These are phyloP conservation scores for Eriosoma lanigerum DNA, from an alignment of 1,140 invertebrate genomes.

Conservation along the genomic window DNA sequence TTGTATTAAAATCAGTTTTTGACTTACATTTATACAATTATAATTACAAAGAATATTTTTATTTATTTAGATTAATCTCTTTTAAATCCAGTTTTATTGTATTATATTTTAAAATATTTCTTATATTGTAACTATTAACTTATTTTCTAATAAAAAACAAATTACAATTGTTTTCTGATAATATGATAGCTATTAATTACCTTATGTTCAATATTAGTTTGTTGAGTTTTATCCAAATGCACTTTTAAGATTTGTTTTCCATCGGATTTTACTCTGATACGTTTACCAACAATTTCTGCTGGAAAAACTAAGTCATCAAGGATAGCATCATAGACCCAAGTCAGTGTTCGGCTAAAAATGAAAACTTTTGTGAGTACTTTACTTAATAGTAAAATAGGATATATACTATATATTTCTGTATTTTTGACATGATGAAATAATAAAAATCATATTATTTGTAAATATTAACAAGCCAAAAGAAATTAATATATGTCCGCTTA, in stretches of 20 bases:
- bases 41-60: no score
- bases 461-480: background rate
- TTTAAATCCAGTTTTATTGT: no score
- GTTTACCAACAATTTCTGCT: slow-evolving; percentile 98
- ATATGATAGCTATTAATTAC: no score
- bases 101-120: no score
- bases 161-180: no score
- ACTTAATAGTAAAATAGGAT: background rate
- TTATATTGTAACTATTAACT: no score
- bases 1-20: no score
- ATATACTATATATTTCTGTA: background rate
- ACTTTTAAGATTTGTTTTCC: slow-evolving; percentile 96
- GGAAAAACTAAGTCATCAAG: slow-evolving; percentile 97
- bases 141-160: no score
- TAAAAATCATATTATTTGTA: slow-evolving; percentile 3
- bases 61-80: no score
- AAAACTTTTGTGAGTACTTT: background rate
- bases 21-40: no score
- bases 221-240: slow-evolving; percentile 97
- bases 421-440: slow-evolving; percentile 1
- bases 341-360: slow-evolving; percentile 81
- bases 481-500: slow-evolving; percentile 35
- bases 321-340: slow-evolving; percentile 95
- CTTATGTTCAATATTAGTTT: slow-evolving; percentile 99
- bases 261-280: slow-evolving; percentile 93